These are phyloP conservation scores for Phorcus lineatus DNA, from an alignment of 2,888 invertebrate species.

Conservation along the genomic window DNA sequence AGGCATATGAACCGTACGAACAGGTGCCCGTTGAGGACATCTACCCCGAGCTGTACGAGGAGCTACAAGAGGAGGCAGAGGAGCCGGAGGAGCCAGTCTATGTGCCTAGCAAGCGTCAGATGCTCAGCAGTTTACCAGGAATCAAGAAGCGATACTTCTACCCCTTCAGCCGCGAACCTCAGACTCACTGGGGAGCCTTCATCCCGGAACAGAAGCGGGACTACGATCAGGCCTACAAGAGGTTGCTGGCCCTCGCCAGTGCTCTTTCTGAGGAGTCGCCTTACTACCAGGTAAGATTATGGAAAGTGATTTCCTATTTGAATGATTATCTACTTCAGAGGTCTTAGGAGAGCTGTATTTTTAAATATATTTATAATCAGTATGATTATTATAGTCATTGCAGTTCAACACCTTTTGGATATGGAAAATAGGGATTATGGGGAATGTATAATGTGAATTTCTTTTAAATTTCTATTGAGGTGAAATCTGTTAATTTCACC, in stretches of 20 bases:
- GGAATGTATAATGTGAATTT: no score
- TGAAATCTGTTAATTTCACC: neutral
- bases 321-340: no score
- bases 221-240: constrained; percentile 39
- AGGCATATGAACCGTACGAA: constrained; percentile 23
- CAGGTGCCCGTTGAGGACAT: neutral
- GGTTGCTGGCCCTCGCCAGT: constrained; percentile 42
- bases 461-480: no score
- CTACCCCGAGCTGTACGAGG: constrained; percentile 16
- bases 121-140: constrained; percentile 39
- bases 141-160: constrained; percentile 44
- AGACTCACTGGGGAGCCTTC: constrained; percentile 50
- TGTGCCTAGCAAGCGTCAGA: constrained; percentile 36
- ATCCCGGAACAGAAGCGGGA: constrained; percentile 41
- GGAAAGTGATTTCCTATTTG: no score
- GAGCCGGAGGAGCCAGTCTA: constrained; percentile 26
- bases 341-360: no score
- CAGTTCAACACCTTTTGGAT: no score
- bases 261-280: constrained; percentile 43
- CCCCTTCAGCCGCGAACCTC: constrained; percentile 43
- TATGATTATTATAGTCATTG: no score
- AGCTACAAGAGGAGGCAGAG: constrained; percentile 6
- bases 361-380: no score
- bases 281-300: constrained; percentile 28
- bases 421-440: no score